Evolutionary conservation across 2,113 vertebrate species (phyloP).

Genomic region (Phoxinus phoxinus): DNA sequence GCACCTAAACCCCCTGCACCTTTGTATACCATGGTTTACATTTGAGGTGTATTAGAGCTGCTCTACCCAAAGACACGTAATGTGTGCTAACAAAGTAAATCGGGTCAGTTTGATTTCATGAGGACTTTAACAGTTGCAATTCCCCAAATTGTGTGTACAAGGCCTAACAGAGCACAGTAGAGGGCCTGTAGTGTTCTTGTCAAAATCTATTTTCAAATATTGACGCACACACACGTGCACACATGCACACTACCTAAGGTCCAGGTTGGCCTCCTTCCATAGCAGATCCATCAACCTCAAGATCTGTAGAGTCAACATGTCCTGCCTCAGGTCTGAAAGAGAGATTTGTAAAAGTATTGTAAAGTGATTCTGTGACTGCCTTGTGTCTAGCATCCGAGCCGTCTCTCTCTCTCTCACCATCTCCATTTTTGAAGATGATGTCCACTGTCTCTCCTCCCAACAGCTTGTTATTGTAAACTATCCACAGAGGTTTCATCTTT

Average conservation of each 20-base stretch:
- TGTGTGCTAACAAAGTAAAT: no score
- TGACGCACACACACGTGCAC: conserved; percentile 14
- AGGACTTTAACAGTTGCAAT: no score
- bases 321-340: conserved; percentile 88
- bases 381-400: not conserved
- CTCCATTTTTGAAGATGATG: conserved; percentile 98
- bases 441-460: conserved; percentile 88
- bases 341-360: not conserved
- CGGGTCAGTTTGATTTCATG: no score
- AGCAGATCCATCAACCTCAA: conserved; percentile 93
- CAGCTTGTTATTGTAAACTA: conserved; percentile 94
- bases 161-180: no score
- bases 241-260: conserved; percentile 83
- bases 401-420: conserved; percentile 79
- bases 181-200: not conserved
- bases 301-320: conserved; percentile 96
- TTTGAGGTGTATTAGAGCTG: no score
- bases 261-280: conserved; percentile 95
- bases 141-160: no score
- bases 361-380: not conserved
- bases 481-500: conserved; percentile 99
- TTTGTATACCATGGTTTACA: no score
- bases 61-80: no score
- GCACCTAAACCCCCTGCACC: no score
- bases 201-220: not conserved